Base-by-base conservation (phyloP, 1,140 invertebrate genomes). In the Papilio xuthus region DNA sequence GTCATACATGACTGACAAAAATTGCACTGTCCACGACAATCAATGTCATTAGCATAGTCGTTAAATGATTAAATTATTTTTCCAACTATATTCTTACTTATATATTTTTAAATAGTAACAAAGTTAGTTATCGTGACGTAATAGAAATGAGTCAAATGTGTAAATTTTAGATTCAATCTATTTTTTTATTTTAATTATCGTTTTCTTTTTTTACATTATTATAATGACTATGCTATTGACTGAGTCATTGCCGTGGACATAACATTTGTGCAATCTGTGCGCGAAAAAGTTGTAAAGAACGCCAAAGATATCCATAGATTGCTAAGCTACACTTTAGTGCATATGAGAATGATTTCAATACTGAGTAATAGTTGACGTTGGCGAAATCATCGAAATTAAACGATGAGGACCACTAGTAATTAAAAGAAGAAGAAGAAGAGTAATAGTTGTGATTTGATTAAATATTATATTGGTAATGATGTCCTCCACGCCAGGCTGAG, bases 1-100 rank as follows among this genome's bases (percentile, higher is more conserved):
- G 86, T 95, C 95, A 90, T 78, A 88, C 47, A 75, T 23, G 26
- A 81, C 87, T 92, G 85, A 87, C 90, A 84, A 84, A 80, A 77
- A 78, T 83, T 83, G 83, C 70, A 74, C 81, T 84, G 85, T 80
- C 88, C 87, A 89, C 86, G 87, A 83, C 84, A 69, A 74, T 12
- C 12, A 63, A 80, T 37, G 13, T 44, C 26, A 28, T 13, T 8
- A 32, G 15, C 50, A 75, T 28, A 75, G 26, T 73, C 60, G 32
- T 71, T 71, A 63, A 63, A 20, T n/a, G n/a, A 9, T 60, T 60
- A 20, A 44, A 12, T 44, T 44, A 10, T 44, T 44, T 10, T 13
- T 12, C 42, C 42, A 44, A 44, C 10, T 67, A 26, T 15, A 13
- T 15, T 67, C 23, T 28, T 44, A 44, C 2, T 32, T 44, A 3